These are phyloP conservation scores for Temnothorax nylanderi DNA, from an alignment of 1,140 invertebrate species.

Conservation along the genomic window DNA sequence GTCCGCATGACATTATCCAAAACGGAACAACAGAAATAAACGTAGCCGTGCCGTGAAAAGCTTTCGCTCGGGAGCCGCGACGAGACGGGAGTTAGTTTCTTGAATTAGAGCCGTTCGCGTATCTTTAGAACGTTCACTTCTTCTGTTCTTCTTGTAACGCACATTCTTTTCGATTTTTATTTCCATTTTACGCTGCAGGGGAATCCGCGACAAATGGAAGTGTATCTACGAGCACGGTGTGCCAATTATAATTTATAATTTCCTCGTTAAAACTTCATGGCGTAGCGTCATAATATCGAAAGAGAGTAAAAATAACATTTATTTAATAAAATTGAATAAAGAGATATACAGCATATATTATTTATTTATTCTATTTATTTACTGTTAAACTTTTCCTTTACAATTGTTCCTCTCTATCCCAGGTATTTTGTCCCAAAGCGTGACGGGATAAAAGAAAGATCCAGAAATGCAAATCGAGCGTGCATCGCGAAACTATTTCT, in stretches of 20 bases:
- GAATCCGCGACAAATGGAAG: constrained; percentile 1
- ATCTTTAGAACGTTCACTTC: constrained; percentile 73
- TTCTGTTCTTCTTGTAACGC: constrained; percentile 46
- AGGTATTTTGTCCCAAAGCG: not conserved
- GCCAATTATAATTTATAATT: constrained; percentile 19
- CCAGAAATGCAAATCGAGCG: not conserved
- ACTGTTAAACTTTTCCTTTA: not conserved
- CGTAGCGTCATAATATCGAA: no score
- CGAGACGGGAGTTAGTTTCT: constrained; percentile 67
- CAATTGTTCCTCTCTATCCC: not conserved
- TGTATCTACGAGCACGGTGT: not conserved
- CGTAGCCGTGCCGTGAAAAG: not conserved
- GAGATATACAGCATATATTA: not conserved
- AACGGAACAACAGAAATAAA: not conserved
- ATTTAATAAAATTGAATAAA: not conserved
- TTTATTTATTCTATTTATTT: not conserved
- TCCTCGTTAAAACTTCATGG: not conserved
- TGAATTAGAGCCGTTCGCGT: constrained; percentile 69
- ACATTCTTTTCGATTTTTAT: constrained; percentile 57
- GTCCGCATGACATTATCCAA: not conserved
- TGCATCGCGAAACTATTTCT: constrained; percentile 45
- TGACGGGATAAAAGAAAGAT: not conserved
- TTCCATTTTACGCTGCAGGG: constrained; percentile 40
- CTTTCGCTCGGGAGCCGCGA: not conserved
- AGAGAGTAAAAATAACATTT: not conserved